Percentiles rank a stretch among this genome's conserved stretches.
phyloP scores from a whole-genome alignment of 2,888 invertebrate genomes.

The Drosophila rubida region DNA sequence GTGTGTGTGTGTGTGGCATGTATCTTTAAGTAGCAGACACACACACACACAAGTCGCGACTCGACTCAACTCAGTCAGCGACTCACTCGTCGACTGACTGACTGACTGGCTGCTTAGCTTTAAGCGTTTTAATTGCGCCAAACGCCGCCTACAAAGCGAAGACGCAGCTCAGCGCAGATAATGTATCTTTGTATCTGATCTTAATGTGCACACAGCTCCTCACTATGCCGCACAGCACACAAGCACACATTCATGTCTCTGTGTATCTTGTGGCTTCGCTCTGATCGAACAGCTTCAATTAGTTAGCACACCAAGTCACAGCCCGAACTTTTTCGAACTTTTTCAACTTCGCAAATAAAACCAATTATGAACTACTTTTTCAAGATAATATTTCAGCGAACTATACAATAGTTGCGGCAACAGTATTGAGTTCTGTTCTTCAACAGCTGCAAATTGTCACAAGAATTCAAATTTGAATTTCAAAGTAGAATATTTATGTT shows the following conservation, averaged over 20 bases:
- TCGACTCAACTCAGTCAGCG: constrained; percentile 14
- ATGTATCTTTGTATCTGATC: constrained; percentile 82
- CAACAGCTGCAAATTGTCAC: too few relatives aligned
- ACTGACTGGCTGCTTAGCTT: constrained; percentile 62
- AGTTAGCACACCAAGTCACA: constrained; percentile 44
- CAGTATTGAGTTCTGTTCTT: too few relatives aligned
- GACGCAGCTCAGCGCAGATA: constrained; percentile 60
- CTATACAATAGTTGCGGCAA: too few relatives aligned
- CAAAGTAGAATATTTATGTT: too few relatives aligned
- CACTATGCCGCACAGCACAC: constrained; percentile 16
- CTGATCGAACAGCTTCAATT: constrained; percentile 60
- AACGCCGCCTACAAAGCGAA: constrained; percentile 73
- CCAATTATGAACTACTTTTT: constrained; percentile 17
- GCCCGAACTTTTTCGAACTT: constrained; percentile 6
- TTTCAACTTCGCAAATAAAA: too few relatives aligned
- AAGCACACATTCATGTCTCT: constrained; percentile 22
- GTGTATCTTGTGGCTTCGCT: not conserved
- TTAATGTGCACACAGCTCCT: constrained; percentile 70
- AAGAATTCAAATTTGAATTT: too few relatives aligned
- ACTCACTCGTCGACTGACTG: constrained; percentile 26
- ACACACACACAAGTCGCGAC: constrained; percentile 19
- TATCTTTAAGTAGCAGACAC: constrained; percentile 71
- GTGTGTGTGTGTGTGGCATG: constrained; percentile 63
- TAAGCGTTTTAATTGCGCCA: constrained; percentile 78
- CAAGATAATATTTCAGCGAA: too few relatives aligned